Evolutionary conservation across 2,797 vertebrate genomes (phyloP).

Genomic region (Scarus forsteni): DNA sequence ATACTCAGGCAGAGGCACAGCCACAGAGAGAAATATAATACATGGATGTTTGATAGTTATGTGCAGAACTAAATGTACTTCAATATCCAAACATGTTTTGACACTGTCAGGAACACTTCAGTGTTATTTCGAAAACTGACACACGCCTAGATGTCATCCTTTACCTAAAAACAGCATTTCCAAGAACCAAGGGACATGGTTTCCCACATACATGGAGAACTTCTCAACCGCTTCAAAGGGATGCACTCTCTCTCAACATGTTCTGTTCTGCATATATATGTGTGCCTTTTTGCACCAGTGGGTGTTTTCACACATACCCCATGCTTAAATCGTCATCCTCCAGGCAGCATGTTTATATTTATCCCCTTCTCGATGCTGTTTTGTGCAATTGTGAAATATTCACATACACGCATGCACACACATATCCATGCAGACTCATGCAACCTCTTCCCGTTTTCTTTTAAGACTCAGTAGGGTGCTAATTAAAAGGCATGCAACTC

Average conservation of each 20-base stretch:
- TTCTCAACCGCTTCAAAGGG: background rate
- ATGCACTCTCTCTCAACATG: background rate
- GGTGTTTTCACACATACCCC: conserved; percentile 38
- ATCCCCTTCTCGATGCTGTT: conserved; percentile 39
- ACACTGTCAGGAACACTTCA: too few relatives aligned
- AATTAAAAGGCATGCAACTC: conserved; percentile 71
- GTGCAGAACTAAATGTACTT: too few relatives aligned
- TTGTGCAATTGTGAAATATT: conserved; percentile 20
- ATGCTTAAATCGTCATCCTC: conserved; percentile 52
- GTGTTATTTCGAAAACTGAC: too few relatives aligned
- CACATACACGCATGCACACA: conserved; percentile 5
- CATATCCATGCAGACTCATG: conserved; percentile 11
- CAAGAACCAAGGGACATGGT: background rate
- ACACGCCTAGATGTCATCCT: too few relatives aligned
- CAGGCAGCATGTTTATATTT: conserved; percentile 64
- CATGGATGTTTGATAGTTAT: too few relatives aligned
- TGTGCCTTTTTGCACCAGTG: conserved; percentile 3
- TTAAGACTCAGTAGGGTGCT: conserved; percentile 66
- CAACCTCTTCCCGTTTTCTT: conserved; percentile 43
- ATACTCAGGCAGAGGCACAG: too few relatives aligned
- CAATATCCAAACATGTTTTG: too few relatives aligned
- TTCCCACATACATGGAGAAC: background rate
- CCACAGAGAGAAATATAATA: too few relatives aligned
- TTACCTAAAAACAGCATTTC: background rate
- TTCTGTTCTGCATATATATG: conserved; percentile 7